A percentile compares a stretch with the other conserved stretches of the same genome.
These are phyloP conservation scores for Semnopithecus entellus DNA, from an alignment of 2,113 vertebrate genomes.

Conservation along the genomic window DNA sequence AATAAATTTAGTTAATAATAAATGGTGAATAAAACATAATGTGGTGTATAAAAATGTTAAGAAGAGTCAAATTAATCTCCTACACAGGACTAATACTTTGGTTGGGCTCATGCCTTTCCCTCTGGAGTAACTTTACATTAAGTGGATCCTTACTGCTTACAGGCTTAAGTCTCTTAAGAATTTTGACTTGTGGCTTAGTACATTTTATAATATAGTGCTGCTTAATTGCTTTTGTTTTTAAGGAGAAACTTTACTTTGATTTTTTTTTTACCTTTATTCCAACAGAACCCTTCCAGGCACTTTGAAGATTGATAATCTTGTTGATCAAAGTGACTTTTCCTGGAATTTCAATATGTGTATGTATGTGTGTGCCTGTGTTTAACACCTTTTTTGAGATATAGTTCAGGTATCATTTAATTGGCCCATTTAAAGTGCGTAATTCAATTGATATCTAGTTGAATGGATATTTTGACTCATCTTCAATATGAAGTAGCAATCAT, in stretches of 20 bases:
- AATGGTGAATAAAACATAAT: conserved; percentile 29
- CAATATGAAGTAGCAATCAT: neutral
- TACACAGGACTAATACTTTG: conserved; percentile 39
- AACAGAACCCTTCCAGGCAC: neutral
- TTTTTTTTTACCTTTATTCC: neutral
- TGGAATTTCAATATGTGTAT: neutral
- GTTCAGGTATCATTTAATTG: neutral
- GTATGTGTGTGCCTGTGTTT: neutral
- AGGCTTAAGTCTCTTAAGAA: conserved; percentile 32
- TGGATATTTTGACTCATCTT: neutral
- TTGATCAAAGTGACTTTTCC: neutral
- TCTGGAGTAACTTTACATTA: neutral
- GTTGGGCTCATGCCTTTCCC: conserved; percentile 8
- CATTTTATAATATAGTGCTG: neutral
- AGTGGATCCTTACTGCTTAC: neutral
- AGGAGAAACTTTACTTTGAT: neutral
- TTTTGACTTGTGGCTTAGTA: neutral
- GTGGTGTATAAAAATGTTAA: neutral
- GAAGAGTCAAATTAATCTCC: conserved; percentile 49
- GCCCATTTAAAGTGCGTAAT: neutral
- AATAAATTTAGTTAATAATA: conserved; percentile 23
- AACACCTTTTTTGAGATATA: neutral
- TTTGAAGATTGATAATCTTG: neutral
- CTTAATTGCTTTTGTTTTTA: conserved; percentile 41
- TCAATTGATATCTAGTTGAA: neutral